Evolutionary conservation across 2,113 vertebrate species (phyloP).

Genomic region (Silurus asotus): DNA sequence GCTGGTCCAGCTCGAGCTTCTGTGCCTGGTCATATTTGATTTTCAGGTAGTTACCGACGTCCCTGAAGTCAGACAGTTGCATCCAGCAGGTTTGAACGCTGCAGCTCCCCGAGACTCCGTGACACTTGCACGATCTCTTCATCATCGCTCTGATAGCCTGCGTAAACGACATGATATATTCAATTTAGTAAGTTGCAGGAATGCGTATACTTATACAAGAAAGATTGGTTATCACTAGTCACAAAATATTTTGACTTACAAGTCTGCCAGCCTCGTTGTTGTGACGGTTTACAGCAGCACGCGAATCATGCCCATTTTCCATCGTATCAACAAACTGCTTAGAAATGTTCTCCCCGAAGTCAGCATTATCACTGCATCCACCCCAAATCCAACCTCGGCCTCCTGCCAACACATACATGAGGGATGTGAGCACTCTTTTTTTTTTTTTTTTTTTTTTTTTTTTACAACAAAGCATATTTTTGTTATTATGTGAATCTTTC

Average conservation of each 20-base stretch:
- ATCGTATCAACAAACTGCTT: conserved; percentile 92
- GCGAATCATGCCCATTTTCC: conserved; percentile 88
- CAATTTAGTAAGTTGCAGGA: not conserved
- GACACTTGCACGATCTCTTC: conserved; percentile 91
- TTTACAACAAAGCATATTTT: not conserved
- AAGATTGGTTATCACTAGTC: not conserved
- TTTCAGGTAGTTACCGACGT: conserved; percentile 88
- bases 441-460: too few species aligned
- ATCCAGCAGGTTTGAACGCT: conserved; percentile 96
- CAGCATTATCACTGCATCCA: conserved; percentile 93
- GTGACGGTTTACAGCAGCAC: conserved; percentile 91
- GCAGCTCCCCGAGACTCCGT: conserved; percentile 95
- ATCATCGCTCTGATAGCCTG: conserved; percentile 88
- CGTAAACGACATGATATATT: not conserved
- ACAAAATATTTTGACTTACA: conserved; percentile 69
- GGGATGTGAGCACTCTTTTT: not conserved
- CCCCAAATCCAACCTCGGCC: conserved; percentile 97
- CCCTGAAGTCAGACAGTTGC: conserved; percentile 88
- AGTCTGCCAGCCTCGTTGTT: conserved; percentile 93
- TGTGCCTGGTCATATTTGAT: conserved; percentile 83
- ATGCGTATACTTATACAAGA: not conserved
- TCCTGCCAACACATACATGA: conserved; percentile 67
- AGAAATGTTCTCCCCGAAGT: conserved; percentile 92
- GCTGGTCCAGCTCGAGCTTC: conserved; percentile 92
- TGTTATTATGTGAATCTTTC: not conserved